Conservation (phyloP, 1,140 invertebrate genomes). For the Lasaia peninsularis region DNA sequence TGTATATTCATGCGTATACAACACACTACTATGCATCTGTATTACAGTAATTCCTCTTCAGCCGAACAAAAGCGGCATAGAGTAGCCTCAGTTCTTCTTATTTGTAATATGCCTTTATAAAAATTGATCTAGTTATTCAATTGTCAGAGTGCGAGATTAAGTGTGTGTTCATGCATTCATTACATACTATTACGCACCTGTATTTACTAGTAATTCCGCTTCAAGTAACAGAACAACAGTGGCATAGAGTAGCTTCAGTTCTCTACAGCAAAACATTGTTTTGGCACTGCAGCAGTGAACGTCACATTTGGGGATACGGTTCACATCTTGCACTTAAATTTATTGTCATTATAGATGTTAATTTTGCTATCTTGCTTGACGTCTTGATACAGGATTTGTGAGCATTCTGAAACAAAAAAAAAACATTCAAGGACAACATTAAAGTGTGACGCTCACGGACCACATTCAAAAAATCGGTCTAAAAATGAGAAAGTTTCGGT, state of each 20-base stretch:
- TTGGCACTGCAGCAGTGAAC: slow-evolving; percentile 53
- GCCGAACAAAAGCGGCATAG: too few species aligned
- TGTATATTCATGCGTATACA: too few species aligned
- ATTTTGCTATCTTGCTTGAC: slow-evolving; percentile 43
- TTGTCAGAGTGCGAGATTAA: too few species aligned
- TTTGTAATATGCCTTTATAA: too few species aligned
- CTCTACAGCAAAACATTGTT: slow-evolving; percentile 73
- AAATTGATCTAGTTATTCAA: too few species aligned
- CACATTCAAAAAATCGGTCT: too few species aligned
- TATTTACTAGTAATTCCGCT: slow-evolving; percentile 61
- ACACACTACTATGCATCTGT: too few species aligned
- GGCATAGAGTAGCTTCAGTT: slow-evolving; percentile 70
- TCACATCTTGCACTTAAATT: slow-evolving; percentile 60
- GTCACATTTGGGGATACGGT: slow-evolving; percentile 52
- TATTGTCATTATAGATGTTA: slow-evolving; percentile 62
- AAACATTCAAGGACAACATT: slow-evolving; percentile 7
- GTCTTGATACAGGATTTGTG: slow-evolving; percentile 18
- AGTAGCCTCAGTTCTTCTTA: too few species aligned
- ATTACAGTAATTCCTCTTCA: too few species aligned
- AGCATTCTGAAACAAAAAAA: slow-evolving; percentile 60
- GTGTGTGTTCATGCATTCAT: too few species aligned
- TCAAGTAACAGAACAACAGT: slow-evolving; percentile 66
- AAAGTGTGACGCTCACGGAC: too few species aligned
- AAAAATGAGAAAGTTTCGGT: too few species aligned
- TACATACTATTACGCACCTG: slow-evolving; percentile 28